Conservation (phyloP, 2,113 vertebrate genomes). For the Pogonocichla stellata region DNA sequence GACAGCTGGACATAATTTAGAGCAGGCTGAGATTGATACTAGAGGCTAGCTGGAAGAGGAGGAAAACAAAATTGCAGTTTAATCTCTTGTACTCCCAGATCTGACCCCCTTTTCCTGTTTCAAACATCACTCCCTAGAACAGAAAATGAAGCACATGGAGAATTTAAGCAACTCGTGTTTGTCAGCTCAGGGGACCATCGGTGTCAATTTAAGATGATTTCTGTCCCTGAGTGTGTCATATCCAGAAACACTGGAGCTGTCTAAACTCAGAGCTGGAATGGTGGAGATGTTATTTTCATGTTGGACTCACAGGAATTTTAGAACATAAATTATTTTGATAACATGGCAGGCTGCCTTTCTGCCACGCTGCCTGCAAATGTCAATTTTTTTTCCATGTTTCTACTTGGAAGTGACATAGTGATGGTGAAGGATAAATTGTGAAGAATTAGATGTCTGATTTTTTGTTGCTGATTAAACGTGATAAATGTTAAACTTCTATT, state of each 20-base stretch:
- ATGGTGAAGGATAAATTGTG: slow-evolving; percentile 59
- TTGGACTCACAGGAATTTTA: slow-evolving; percentile 61
- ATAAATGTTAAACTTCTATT: slow-evolving; percentile 50
- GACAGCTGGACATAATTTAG: slow-evolving; percentile 62
- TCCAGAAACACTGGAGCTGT: slow-evolving; percentile 14
- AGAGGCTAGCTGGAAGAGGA: background rate
- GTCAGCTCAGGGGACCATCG: background rate
- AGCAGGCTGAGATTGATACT: slow-evolving; percentile 33
- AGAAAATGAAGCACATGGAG: background rate
- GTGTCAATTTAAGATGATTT: slow-evolving; percentile 30
- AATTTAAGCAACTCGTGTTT: slow-evolving; percentile 1
- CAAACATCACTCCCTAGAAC: background rate
- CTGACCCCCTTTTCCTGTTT: slow-evolving; percentile 49
- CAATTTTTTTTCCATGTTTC: slow-evolving; percentile 23
- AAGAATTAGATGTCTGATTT: slow-evolving; percentile 48
- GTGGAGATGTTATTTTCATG: slow-evolving; percentile 53
- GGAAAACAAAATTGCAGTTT: slow-evolving; percentile 55
- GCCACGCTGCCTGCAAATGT: slow-evolving; percentile 59
- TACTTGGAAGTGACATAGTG: slow-evolving; percentile 58
- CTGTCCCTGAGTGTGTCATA: background rate
- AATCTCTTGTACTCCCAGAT: slow-evolving; percentile 51
- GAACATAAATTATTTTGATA: slow-evolving; percentile 74
- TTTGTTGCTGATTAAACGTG: slow-evolving; percentile 63
- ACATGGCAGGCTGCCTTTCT: slow-evolving; percentile 60
- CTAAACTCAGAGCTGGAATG: slow-evolving; percentile 54